Base-by-base conservation (phyloP, 2,113 vertebrate genomes). In the Toxotes jaculatrix region DNA sequence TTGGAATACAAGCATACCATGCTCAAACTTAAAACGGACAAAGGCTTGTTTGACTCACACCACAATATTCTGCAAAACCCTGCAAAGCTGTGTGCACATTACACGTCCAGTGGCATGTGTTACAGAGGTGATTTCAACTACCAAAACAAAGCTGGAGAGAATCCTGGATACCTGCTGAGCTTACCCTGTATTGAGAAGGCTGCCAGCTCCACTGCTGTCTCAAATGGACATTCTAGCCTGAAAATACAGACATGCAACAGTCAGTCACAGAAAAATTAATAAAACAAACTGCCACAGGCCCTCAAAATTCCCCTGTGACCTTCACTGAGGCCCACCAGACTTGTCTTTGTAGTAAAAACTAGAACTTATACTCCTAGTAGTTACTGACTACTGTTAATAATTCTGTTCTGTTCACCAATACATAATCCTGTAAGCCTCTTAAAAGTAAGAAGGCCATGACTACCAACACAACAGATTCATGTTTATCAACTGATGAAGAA, bases 211-310 rank as follows among this genome's bases (percentile, higher is more conserved):
- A 99, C 96, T 0, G 96, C 96, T 5, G 95, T 98, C 45, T 98
- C 97, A 91, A 98, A 98, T 0, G 97, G 96, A 91, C 98, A 99
- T 74, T 99, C 97, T 84, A 99, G 92, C 79, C 98, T 99, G 89
- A 77, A 88, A 61, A 74, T 3, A 82, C 34, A 89, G 3, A 89
- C 0, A 45, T 13, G n/a, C 27, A n/a, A 69, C 8, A 49, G 60
- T 80, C 23, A 80, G 21, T 32, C 21, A 11, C 1, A 67, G 16
- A 7, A 10, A 53, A 11, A 68, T 10, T 0, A 60, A n/a, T 23
- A 1, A 27, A 59, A 56, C 16, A 36, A 36, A 36, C 42, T 10
- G 38, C 5, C 17, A 31, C 0, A 32, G 3, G 38, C 6, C 43
- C 38, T 0, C 21, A 32, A 71, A 43, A 27, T 5, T 3, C 3